phyloP scores from a whole-genome alignment of 2,888 invertebrate genomes.

The Orchesellides sinensis region DNA sequence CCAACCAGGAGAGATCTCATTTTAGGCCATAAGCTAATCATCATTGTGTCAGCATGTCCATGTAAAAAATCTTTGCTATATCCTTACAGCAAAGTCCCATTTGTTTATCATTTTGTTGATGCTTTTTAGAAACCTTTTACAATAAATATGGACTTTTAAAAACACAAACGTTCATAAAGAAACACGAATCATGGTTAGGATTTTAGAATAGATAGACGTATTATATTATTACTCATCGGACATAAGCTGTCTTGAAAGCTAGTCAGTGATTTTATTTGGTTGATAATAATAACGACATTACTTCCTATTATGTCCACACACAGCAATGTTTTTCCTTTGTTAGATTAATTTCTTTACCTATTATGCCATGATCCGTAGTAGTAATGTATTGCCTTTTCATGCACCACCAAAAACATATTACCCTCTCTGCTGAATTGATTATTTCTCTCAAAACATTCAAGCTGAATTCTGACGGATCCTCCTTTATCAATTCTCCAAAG shows the following conservation, averaged over 20 bases:
- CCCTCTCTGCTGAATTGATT: not conserved
- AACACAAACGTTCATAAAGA: not conserved
- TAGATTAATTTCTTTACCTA: not conserved
- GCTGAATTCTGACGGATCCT: not conserved
- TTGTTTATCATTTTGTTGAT: too few species aligned
- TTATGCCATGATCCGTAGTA: too few species aligned
- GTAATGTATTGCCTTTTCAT: too few species aligned
- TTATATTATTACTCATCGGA: not conserved
- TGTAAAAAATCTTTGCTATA: too few species aligned
- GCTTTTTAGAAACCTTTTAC: too few species aligned
- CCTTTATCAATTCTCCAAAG: constrained; percentile 1
- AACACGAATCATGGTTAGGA: not conserved
- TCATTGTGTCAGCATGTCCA: too few species aligned
- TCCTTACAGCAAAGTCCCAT: too few species aligned
- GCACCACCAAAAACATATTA: too few species aligned
- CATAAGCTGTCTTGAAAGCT: not conserved
- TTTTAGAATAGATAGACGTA: too few species aligned
- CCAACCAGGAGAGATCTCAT: too few species aligned
- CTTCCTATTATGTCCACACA: not conserved
- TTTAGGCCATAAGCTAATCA: too few species aligned
- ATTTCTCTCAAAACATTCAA: not conserved
- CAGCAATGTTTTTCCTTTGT: not conserved
- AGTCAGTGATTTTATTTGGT: not conserved
- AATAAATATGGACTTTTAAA: too few species aligned
- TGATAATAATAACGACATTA: constrained; percentile 1